Evolutionary conservation across 2,888 invertebrate species (phyloP).

Genomic region (Furcula furcula): DNA sequence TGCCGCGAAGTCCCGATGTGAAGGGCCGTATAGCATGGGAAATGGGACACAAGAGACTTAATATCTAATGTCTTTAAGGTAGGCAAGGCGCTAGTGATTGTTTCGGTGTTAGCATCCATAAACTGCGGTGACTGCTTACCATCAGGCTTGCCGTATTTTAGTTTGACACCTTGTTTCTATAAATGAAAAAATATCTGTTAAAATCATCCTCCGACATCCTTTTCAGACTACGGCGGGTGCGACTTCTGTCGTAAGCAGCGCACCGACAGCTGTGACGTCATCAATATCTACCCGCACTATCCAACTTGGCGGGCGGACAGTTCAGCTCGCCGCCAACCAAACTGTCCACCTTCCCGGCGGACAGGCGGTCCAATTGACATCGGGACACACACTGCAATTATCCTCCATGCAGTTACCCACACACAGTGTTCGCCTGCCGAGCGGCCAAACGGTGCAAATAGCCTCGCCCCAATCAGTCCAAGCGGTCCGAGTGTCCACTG

Average conservation of each 20-base stretch:
- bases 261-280: slow-evolving; percentile 43
- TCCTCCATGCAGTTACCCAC: slow-evolving; percentile 58
- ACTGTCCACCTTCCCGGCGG: slow-evolving; percentile 51
- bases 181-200: not conserved
- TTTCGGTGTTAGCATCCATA: too few species aligned
- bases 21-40: too few species aligned
- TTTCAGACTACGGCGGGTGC: slow-evolving; percentile 48
- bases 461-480: slow-evolving; percentile 58
- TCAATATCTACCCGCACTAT: slow-evolving; percentile 54
- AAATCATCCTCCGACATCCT: too few species aligned
- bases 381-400: slow-evolving; percentile 56
- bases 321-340: slow-evolving; percentile 57
- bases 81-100: too few species aligned
- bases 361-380: slow-evolving; percentile 48
- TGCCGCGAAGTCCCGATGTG: too few species aligned
- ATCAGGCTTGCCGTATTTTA: too few species aligned
- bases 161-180: not conserved
- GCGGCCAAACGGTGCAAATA: slow-evolving; percentile 67
- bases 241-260: slow-evolving; percentile 52
- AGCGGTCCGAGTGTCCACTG: slow-evolving; percentile 46
- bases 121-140: too few species aligned
- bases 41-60: too few species aligned
- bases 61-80: too few species aligned
- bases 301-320: slow-evolving; percentile 49
- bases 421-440: slow-evolving; percentile 66